These are phyloP conservation scores for Guaruba guarouba DNA, from an alignment of 2,113 vertebrate species.

Conservation along the genomic window DNA sequence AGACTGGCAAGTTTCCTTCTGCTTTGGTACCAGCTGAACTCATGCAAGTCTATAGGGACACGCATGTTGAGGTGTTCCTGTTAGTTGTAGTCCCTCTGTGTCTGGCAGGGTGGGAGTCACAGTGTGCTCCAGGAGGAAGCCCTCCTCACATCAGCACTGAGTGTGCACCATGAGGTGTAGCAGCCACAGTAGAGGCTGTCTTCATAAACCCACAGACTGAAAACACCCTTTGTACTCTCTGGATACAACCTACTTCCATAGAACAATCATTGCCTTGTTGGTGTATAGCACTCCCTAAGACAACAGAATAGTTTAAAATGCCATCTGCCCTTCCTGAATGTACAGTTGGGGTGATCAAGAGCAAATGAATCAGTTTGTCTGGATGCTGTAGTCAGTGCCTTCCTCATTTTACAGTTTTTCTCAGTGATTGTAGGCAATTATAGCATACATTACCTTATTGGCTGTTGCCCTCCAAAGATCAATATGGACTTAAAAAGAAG, in stretches of 20 bases:
- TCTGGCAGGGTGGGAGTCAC: not conserved
- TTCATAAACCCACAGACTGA: not conserved
- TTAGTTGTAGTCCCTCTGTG: not conserved
- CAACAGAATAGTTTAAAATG: not conserved
- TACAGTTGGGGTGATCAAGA: not conserved
- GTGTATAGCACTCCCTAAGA: not conserved
- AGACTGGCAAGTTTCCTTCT: not conserved
- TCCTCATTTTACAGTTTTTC: not conserved
- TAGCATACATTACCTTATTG: not conserved
- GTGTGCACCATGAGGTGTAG: not conserved
- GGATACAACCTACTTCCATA: not conserved
- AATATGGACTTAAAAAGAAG: not conserved
- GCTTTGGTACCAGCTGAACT: not conserved
- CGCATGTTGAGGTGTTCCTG: not conserved
- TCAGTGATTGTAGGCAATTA: not conserved
- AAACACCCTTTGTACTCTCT: not conserved
- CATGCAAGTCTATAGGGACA: not conserved
- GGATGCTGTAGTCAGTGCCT: not conserved
- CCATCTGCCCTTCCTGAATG: not conserved
- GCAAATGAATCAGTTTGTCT: not conserved
- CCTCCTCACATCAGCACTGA: rapidly evolving
- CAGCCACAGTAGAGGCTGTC: not conserved
- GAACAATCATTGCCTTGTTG: not conserved
- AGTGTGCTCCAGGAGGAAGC: not conserved
- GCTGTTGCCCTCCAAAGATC: not conserved